phyloP scores from a whole-genome alignment of 2,113 vertebrate genomes.

The Geococcyx californianus region DNA sequence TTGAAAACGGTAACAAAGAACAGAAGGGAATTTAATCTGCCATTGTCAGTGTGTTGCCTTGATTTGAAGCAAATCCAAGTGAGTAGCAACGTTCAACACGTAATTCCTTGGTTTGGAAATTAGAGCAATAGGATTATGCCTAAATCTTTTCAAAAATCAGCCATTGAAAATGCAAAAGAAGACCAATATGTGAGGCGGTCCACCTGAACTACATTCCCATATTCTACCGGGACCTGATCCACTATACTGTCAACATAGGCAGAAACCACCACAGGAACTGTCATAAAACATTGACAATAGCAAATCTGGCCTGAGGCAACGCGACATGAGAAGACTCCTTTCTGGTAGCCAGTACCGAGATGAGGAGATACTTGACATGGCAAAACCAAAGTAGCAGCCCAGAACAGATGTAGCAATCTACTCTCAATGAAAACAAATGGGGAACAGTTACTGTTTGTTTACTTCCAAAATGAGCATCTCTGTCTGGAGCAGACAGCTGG shows the following conservation, averaged over 20 bases:
- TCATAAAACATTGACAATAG: not conserved
- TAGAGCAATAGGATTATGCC: not conserved
- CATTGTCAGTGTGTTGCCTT: not conserved
- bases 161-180: not conserved
- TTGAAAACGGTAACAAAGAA: not conserved
- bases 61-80: not conserved
- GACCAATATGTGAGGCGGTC: rapidly evolving
- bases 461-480: not conserved
- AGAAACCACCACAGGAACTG: not conserved
- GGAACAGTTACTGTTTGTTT: not conserved
- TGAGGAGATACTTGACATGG: rapidly evolving
- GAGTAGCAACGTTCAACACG: not conserved
- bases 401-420: not conserved
- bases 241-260: not conserved
- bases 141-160: not conserved
- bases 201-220: not conserved
- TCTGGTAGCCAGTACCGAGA: not conserved
- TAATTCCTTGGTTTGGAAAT: not conserved
- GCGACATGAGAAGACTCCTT: not conserved
- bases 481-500: not conserved
- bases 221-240: not conserved
- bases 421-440: not conserved
- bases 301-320: not conserved
- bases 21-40: constrained; percentile 5
- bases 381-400: not conserved